phyloP scores from a whole-genome alignment of 2,113 vertebrate species.

The Centropus unirufus region DNA sequence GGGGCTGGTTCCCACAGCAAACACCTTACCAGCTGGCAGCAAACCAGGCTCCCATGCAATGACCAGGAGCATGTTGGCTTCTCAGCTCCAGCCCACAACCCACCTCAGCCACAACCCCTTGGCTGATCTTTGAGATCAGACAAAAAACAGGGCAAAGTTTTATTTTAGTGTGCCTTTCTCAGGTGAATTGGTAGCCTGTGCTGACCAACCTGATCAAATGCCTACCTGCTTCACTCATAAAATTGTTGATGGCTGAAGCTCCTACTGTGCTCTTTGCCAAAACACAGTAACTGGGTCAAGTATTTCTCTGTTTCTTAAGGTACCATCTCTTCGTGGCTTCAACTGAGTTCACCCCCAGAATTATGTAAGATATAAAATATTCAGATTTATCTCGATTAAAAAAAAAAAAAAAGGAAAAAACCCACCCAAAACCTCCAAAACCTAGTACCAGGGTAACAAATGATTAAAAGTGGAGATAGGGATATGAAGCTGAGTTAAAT shows the following conservation, averaged over 20 bases:
- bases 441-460: not conserved
- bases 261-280: not conserved
- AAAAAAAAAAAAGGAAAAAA: not conserved
- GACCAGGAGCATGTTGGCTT: not conserved
- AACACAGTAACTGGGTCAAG: not conserved
- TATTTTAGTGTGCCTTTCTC: not conserved
- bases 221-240: not conserved
- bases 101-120: not conserved
- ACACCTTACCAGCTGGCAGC: not conserved
- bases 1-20: not conserved
- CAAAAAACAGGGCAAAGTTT: not conserved
- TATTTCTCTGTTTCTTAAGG: not conserved
- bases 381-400: not conserved
- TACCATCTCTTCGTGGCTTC: not conserved
- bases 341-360: not conserved
- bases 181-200: not conserved
- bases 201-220: not conserved
- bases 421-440: not conserved
- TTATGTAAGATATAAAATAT: not conserved
- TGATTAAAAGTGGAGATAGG: no score
- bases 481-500: not conserved
- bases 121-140: not conserved
- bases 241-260: not conserved
- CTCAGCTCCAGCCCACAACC: not conserved
- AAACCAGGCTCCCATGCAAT: rapidly evolving